Conservation (phyloP, 1,140 invertebrate species). For the Drosophila athabasca region DNA sequence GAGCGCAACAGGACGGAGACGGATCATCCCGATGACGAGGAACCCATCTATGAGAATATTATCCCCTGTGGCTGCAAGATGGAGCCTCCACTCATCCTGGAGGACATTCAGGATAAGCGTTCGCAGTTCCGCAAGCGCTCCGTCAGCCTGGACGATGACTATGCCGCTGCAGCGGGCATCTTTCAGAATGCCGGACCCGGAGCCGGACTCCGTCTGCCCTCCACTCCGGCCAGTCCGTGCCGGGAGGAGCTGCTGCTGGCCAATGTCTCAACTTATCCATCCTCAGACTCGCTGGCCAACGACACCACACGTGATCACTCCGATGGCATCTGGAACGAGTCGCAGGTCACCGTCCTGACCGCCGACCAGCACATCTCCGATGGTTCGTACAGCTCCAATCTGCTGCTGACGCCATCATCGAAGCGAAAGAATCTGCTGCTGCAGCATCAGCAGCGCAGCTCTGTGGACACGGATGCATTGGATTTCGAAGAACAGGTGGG, state of each 20-base stretch:
- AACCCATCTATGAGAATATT: slow-evolving; percentile 77
- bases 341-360: slow-evolving; percentile 91
- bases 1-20: slow-evolving; percentile 26
- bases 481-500: slow-evolving; percentile 88
- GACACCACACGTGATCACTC: slow-evolving; percentile 91
- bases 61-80: slow-evolving; percentile 55
- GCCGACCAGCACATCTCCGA: slow-evolving; percentile 85
- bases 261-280: slow-evolving; percentile 89
- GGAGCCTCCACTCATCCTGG: slow-evolving; percentile 7
- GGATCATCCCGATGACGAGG: slow-evolving; percentile 58
- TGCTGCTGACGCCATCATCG: slow-evolving; percentile 89
- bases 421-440: slow-evolving; percentile 89
- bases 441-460: slow-evolving; percentile 92
- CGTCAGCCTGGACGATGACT: slow-evolving; percentile 85
- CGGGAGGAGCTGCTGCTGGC: slow-evolving; percentile 71
- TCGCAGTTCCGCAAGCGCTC: slow-evolving; percentile 86
- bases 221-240: slow-evolving; percentile 85
- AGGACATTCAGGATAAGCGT: slow-evolving; percentile 43
- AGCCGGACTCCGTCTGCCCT: slow-evolving; percentile 69
- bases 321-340: slow-evolving; percentile 94
- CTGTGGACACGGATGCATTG: slow-evolving; percentile 91
- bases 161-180: slow-evolving; percentile 28
- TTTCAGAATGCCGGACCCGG: slow-evolving; percentile 10
- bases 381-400: slow-evolving; percentile 83
- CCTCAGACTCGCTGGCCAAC: slow-evolving; percentile 91